phyloP scores from a whole-genome alignment of 1,140 invertebrate species.

The Pseudomyrmex flavicornis region DNA sequence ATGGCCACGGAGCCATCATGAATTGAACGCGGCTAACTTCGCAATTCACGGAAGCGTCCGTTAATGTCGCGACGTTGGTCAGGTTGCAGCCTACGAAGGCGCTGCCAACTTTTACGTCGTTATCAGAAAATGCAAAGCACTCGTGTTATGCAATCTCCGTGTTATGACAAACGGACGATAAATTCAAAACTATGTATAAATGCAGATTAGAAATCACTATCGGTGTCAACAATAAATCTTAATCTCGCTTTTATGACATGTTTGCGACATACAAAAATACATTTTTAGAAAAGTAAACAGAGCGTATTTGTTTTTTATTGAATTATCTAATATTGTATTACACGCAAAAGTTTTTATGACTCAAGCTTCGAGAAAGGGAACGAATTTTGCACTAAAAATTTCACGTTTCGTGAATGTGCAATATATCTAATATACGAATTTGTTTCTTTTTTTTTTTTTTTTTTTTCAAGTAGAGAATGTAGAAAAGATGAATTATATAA shows the following conservation, averaged over 20 bases:
- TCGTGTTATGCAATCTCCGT: too few species aligned
- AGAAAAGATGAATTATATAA: not conserved
- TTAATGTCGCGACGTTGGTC: not conserved
- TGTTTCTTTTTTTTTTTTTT: not conserved
- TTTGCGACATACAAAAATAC: not conserved
- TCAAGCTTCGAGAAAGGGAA: not conserved
- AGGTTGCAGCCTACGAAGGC: conserved; percentile 57
- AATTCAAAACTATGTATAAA: too few species aligned
- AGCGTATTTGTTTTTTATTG: not conserved
- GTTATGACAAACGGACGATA: too few species aligned
- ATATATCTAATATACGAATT: not conserved
- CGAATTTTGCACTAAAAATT: not conserved
- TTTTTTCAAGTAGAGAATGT: not conserved
- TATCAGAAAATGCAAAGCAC: too few species aligned
- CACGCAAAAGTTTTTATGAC: not conserved
- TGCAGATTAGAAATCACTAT: too few species aligned
- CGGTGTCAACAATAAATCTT: too few species aligned
- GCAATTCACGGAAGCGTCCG: conserved; percentile 64
- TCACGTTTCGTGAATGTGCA: not conserved
- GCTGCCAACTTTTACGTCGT: not conserved
- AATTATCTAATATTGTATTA: conserved; percentile 3
- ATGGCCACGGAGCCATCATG: conserved; percentile 49
- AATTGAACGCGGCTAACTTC: conserved; percentile 76
- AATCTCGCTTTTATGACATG: not conserved
- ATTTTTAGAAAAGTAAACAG: conserved; percentile 1